Conservation (phyloP, 2,113 vertebrate genomes). For the Phylloscopus whistleri region DNA sequence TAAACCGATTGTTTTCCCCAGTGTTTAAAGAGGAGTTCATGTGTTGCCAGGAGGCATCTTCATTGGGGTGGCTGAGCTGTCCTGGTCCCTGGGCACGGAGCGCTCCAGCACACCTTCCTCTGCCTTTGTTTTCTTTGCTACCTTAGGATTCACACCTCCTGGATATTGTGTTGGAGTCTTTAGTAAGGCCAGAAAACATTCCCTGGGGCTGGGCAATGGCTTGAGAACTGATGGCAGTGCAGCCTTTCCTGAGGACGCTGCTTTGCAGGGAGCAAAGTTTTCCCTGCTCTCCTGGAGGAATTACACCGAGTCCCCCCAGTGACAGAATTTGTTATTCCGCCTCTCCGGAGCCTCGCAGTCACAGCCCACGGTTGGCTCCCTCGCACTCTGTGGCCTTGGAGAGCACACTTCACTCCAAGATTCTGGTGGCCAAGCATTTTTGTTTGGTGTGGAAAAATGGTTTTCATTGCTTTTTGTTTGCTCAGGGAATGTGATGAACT, state of each 20-base stretch:
- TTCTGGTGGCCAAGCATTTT: neutral
- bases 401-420: neutral
- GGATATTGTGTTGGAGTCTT: neutral
- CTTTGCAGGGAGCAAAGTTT: neutral
- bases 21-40: conserved; percentile 2
- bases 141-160: neutral
- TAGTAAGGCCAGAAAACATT: neutral
- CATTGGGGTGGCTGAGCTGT: neutral
- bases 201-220: neutral
- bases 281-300: neutral
- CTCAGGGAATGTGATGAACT: neutral
- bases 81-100: neutral
- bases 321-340: neutral
- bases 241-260: neutral
- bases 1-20: neutral
- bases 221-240: neutral
- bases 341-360: neutral
- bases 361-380: neutral
- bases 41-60: neutral
- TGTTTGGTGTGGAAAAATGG: neutral
- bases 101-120: neutral
- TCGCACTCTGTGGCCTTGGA: neutral
- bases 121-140: neutral
- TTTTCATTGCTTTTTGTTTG: neutral
- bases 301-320: neutral